Base-by-base conservation (phyloP, 2,888 invertebrate species). In the Bombylius discolor region DNA sequence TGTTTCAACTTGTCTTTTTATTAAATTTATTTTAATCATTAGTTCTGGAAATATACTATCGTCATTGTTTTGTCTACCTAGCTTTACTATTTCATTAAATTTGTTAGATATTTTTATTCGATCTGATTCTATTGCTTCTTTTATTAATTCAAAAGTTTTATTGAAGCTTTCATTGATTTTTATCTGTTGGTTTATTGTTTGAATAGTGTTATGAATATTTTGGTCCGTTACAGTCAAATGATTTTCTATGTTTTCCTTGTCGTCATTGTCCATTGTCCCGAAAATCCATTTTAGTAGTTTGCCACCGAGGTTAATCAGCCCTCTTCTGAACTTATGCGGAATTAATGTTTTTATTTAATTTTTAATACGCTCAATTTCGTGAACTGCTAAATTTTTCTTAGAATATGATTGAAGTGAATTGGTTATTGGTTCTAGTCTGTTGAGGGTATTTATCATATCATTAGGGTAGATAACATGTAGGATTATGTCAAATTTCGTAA, bases 231-330 rank as follows among this genome's bases (percentile, higher is more conserved):
- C 34, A 44, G 32, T 36, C 12, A 56, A 9, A 36, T 52, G 52
- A 45, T 52, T 49, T 52, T 56, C 46, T 34, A 52, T 52, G 46
- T 33, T 44, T 51, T 58, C 53, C 52, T 56, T 59, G 54, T 59
- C 57, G 0, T 51, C 42, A 1, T 56, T 46, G 45, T 58, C 59
- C 47, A 58, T 52, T 31, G 53, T 61, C 4, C 59, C 55, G 52
- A 58, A 61, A 47, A 53, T 7, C 49, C 56, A 59, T 45, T 59
- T 61, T 1, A 49, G 52, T 11, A 58, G 34, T 11, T 34, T 57
- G 5, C 59, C 59, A 34, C 56, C 49, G n/a, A n/a, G n/a, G n/a
- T n/a, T n/a, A n/a, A n/a, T n/a, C n/a, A n/a, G n/a, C n/a, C n/a
- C n/a, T n/a, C n/a, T n/a, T n/a, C n/a, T n/a, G n/a, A n/a, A n/a